Evolutionary conservation across 2,888 invertebrate genomes (phyloP).

Genomic region (Lasioglossum zephyrum): DNA sequence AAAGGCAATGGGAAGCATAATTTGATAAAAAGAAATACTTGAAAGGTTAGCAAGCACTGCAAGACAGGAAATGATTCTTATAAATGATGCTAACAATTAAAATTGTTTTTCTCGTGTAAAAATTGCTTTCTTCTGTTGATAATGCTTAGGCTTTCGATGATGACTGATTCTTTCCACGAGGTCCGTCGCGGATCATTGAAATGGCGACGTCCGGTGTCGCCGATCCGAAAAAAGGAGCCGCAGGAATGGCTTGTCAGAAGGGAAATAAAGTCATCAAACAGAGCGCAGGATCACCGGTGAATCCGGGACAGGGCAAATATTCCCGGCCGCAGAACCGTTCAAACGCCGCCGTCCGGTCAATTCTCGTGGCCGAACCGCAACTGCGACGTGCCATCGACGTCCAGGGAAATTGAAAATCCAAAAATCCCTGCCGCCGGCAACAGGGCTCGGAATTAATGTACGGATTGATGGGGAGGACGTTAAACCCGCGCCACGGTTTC

Average conservation of each 20-base stretch:
- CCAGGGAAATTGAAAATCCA: slow-evolving; percentile 57
- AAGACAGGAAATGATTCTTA: no score
- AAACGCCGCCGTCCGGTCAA: slow-evolving; percentile 51
- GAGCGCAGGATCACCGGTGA: slow-evolving; percentile 31
- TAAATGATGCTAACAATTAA: no score
- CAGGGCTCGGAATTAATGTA: background rate
- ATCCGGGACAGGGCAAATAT: slow-evolving; percentile 55
- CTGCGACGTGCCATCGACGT: slow-evolving; percentile 51
- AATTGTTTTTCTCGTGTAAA: background rate
- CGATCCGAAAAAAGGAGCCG: slow-evolving; percentile 5
- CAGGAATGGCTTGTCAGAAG: slow-evolving; percentile 41
- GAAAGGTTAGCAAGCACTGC: no score
- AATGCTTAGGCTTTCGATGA: background rate
- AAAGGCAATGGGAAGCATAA: no score
- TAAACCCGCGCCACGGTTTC: background rate
- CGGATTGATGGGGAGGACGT: background rate
- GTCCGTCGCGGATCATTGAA: background rate
- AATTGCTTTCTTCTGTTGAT: background rate
- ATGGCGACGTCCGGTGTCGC: background rate
- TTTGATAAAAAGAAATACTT: no score
- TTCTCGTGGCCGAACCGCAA: slow-evolving; percentile 57
- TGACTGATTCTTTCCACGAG: background rate
- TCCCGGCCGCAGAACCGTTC: slow-evolving; percentile 47
- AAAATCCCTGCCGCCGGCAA: slow-evolving; percentile 31
- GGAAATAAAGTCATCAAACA: slow-evolving; percentile 44